Base-by-base conservation (phyloP, 1,140 invertebrate genomes). In the Tigriopus japonicus region DNA sequence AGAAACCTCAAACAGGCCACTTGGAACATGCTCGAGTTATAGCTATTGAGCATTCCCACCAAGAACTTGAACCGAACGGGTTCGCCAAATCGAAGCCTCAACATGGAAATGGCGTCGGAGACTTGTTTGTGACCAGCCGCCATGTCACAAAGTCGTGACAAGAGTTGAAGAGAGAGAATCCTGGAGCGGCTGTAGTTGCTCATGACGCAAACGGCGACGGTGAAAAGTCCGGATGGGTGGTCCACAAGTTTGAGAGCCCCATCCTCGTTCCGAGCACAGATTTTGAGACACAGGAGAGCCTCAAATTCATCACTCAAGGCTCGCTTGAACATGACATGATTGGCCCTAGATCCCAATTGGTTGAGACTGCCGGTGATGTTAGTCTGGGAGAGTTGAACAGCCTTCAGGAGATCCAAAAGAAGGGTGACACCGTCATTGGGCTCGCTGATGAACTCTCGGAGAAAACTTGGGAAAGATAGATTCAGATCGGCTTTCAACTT, bases 21-120 rank as follows among this genome's bases (percentile, higher is more conserved):
- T 67, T 91, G 77, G 1, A 90, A 76, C 45, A 58, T 56, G 28
- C 63, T 42, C 15, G 45, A 60, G 58, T 52, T 60, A n/a, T 60
- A 52, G 10, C 42, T 52, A 23, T 56, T 81, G 23, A 93, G 76
- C 73, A 92, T 89, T 1, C 87, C 87, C 9, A 90, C 82, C 0
- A 94, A 77, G 67, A 94, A 84, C 58, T 89, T 79, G 71, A 93
- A 94, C 65, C 90, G 76, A 3, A 91, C 88, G 0, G 88, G 86
- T 69, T 96, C 90, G 19, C 87, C 89, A 68, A 88, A 89, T 40
- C 87, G 76, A 0, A 95, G 73, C 14, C 90, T 78, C 43, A 94
- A 73, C 0, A 87, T 90, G 0, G 87, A 87, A 59, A 94, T 78
- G 0, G 90, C 87, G 70, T 95, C 90, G 0, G 88, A 85, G 12